A percentile compares a stretch with the other conserved stretches of the same genome.
phyloP scores from a whole-genome alignment of 2,888 invertebrate genomes.

The Nesidiocoris tenuis region DNA sequence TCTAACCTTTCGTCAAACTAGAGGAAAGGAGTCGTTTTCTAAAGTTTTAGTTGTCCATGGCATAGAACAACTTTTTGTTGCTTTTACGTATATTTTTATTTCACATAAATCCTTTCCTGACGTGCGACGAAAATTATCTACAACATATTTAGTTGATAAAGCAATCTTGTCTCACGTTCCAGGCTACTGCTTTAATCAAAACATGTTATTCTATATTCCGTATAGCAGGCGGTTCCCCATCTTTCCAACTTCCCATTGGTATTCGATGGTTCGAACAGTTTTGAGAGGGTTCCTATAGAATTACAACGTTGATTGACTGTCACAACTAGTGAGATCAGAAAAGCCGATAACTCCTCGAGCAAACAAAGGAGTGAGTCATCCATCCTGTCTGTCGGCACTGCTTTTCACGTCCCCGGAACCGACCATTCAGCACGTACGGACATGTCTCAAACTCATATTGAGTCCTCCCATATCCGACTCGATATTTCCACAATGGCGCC shows the following conservation, averaged over 20 bases:
- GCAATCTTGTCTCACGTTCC: too few species aligned
- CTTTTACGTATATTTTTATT: too few species aligned
- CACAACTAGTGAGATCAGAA: slow-evolving; percentile 41
- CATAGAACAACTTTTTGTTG: too few species aligned
- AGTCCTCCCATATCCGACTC: neutral
- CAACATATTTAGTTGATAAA: too few species aligned
- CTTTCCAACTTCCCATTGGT: slow-evolving; percentile 29
- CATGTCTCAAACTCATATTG: neutral
- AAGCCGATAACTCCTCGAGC: slow-evolving; percentile 33
- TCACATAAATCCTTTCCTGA: too few species aligned
- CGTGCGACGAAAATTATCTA: too few species aligned
- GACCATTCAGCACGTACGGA: slow-evolving; percentile 29
- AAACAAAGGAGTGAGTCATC: slow-evolving; percentile 38
- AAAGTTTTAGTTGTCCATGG: too few species aligned
- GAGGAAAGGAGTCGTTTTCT: too few species aligned
- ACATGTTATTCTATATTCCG: neutral
- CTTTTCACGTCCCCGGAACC: slow-evolving; percentile 14
- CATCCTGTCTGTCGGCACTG: neutral
- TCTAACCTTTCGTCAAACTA: too few species aligned
- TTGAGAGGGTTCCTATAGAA: slow-evolving; percentile 20
- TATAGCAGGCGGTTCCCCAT: neutral
- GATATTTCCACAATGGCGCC: neutral
- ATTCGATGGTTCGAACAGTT: slow-evolving; percentile 31
- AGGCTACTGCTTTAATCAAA: neutral
- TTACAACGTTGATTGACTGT: slow-evolving; percentile 41